Percentiles rank a stretch among this genome's conserved stretches.
Evolutionary conservation across 2,888 invertebrate species (phyloP).

Genomic region (Tipula helvola): DNA sequence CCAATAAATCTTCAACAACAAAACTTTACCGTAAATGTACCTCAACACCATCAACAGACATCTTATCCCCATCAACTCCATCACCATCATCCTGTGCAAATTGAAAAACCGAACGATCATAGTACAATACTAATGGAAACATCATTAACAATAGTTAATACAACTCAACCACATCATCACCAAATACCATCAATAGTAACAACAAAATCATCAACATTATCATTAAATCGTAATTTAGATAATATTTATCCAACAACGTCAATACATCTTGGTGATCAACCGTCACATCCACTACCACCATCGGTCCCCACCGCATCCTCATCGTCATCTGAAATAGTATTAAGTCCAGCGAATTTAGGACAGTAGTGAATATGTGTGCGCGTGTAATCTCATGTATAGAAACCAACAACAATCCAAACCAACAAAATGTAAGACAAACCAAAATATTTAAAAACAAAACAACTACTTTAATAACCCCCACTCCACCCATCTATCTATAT

Average conservation of each 20-base stretch:
- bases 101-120: slow-evolving; percentile 19
- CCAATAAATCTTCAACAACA: slow-evolving; percentile 25
- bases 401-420: background rate
- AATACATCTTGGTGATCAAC: background rate
- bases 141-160: slow-evolving; percentile 27
- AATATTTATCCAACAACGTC: background rate
- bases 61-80: slow-evolving; percentile 21
- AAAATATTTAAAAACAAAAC: background rate
- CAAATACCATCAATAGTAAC: slow-evolving; percentile 13
- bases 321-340: slow-evolving; percentile 26
- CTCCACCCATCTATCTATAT: background rate
- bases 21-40: slow-evolving; percentile 12
- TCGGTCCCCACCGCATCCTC: background rate
- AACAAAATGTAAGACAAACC: background rate
- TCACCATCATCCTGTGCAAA: slow-evolving; percentile 19
- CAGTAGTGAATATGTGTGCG: slow-evolving; percentile 22
- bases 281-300: slow-evolving; percentile 9
- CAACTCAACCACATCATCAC: slow-evolving; percentile 14
- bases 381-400: background rate
- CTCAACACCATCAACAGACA: slow-evolving; percentile 22
- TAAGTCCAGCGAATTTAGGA: slow-evolving; percentile 36
- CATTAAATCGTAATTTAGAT: slow-evolving; percentile 23
- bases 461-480: background rate
- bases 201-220: slow-evolving; percentile 22
- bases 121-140: slow-evolving; percentile 30